A percentile compares a stretch with the other conserved stretches of the same genome.
Evolutionary conservation across 2,113 vertebrate species (phyloP).

Genomic region (Trogon melanurus): DNA sequence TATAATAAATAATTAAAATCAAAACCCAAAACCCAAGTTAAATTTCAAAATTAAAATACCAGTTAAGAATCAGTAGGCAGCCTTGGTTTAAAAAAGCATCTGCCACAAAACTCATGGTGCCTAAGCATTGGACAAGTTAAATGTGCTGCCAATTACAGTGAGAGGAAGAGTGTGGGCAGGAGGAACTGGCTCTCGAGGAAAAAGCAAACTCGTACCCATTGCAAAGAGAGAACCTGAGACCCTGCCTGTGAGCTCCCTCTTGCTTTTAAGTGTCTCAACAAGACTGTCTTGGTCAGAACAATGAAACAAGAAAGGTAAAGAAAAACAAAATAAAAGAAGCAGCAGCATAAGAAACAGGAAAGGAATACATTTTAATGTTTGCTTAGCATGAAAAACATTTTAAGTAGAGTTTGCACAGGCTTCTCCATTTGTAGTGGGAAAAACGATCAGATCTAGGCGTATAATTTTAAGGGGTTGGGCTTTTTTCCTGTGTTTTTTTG

Average conservation of each 20-base stretch:
- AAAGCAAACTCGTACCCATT: neutral
- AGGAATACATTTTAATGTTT: neutral
- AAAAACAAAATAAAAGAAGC: neutral
- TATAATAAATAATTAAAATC: too few relatives aligned
- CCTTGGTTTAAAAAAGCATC: neutral
- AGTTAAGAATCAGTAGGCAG: neutral
- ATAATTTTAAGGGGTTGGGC: neutral
- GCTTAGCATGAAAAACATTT: neutral
- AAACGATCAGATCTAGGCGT: neutral
- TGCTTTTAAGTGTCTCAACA: neutral
- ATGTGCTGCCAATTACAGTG: neutral
- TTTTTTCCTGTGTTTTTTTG: neutral
- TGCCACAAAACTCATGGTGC: neutral
- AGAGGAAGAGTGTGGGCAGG: neutral
- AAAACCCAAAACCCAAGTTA: neutral
- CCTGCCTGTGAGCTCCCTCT: neutral
- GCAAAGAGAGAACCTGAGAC: neutral
- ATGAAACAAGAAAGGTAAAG: neutral
- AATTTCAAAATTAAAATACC: neutral
- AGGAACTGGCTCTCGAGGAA: neutral
- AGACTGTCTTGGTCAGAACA: neutral
- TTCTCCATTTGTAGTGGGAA: neutral
- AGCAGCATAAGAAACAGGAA: neutral
- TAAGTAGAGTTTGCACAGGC: neutral
- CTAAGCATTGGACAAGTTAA: neutral